Evolutionary conservation across 2,888 invertebrate species (phyloP).

Genomic region (Drosophila fungiperda): DNA sequence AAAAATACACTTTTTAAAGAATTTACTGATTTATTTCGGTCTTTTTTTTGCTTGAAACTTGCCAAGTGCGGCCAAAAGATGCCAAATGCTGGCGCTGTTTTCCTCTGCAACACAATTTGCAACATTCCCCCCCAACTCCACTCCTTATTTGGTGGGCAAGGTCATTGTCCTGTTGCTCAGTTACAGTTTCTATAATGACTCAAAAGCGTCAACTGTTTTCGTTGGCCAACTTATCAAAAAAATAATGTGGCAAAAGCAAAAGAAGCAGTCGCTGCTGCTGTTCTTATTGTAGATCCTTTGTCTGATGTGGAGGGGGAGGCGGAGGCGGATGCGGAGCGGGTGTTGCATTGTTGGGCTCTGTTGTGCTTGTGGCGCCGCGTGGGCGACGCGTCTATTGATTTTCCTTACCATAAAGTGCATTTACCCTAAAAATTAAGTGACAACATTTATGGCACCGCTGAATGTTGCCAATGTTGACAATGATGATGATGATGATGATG

Average conservation of each 20-base stretch:
- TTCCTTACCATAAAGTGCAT: constrained; percentile 65
- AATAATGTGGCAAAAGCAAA: constrained; percentile 31
- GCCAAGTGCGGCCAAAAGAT: constrained; percentile 21
- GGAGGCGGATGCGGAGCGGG: not conserved
- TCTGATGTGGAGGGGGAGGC: not conserved
- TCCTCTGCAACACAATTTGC: constrained; percentile 17
- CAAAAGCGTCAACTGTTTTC: constrained; percentile 50
- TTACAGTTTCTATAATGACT: constrained; percentile 36
- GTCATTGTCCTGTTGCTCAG: constrained; percentile 71
- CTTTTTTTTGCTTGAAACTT: not conserved
- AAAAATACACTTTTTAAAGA: not conserved
- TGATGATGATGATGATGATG: constrained; percentile 30
- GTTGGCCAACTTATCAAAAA: constrained; percentile 33
- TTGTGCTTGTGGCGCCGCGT: constrained; percentile 25
- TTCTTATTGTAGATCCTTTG: constrained; percentile 48
- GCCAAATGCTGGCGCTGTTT: constrained; percentile 13
- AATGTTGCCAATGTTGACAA: constrained; percentile 33
- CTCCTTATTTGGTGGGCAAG: constrained; percentile 44
- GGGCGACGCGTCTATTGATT: constrained; percentile 68
- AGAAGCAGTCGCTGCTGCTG: not conserved
- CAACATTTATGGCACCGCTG: constrained; percentile 53
- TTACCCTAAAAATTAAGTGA: constrained; percentile 59
- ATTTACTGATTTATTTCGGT: not conserved
- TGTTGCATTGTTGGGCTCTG: not conserved
- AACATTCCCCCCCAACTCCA: not conserved